Evolutionary conservation across 2,888 invertebrate genomes (phyloP), one percentile per base, ranked within the genome.

Genomic region (Steinernema scapterisci): DNA sequence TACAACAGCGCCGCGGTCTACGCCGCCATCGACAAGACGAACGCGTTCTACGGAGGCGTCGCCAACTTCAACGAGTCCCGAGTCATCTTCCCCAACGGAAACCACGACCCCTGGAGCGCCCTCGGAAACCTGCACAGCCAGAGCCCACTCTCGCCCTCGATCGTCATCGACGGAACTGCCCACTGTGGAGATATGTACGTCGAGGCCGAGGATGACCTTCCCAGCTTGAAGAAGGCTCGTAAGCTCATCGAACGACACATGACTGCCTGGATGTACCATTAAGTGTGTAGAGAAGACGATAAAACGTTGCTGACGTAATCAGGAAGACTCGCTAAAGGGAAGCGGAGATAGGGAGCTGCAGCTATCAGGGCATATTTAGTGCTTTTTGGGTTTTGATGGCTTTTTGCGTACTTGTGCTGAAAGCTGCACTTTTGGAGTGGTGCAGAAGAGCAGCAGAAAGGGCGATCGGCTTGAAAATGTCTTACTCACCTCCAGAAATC

Each of bases 161-260:
- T 76, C 52, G 21, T 75, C 23, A 75, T 75, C 44, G 75, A 73
- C 1, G 81, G 81, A 75, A 83, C 82, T 27, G 83, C 83, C 45
- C 83, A 83, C 71, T 83, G 83, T 75, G 81, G 80, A 0, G 81
- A 83, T 56, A 83, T 83, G 82, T 83, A 83, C 73, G 23, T 27
- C 25, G 16, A 23, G 13, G 63, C 63, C 63, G 71, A 71, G n/a
- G 63, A 63, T 31, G 74, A 74, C 38, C 21, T 44, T 1, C 52
- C 52, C 25, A 54, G 54, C 19, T 13, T 74, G 0, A 31, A 25
- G 52, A 71, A 51, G 27, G 74, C 74, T 19, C 71, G 74, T 25
- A 25, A 45, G 54, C 21, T 52, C 52, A 74, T 74, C 31, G 31
- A 45, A 3, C 21, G 21, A 11, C 52, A 74, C 56, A 71, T 74